These are phyloP conservation scores for Psittacula cyanocephala DNA, from an alignment of 2,113 vertebrate species.

Conservation along the genomic window DNA sequence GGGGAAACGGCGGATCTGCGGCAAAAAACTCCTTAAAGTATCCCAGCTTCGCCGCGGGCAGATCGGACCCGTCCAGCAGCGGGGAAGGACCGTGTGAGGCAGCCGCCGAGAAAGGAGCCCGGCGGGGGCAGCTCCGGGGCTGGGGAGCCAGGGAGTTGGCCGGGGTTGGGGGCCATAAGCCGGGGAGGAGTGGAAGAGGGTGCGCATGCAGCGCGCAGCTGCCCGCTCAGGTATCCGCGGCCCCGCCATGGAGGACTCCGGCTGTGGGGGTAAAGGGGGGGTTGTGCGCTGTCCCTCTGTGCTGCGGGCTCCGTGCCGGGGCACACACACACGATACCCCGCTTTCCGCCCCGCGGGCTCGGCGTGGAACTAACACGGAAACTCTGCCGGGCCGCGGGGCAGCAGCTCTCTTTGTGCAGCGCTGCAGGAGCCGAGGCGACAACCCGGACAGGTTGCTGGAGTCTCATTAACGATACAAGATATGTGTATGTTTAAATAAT, in stretches of 20 bases:
- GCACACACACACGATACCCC: not conserved
- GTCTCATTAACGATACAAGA: slow-evolving; percentile 1
- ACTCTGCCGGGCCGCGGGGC: not conserved
- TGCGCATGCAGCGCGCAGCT: not conserved
- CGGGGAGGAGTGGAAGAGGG: not conserved
- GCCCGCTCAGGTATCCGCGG: not conserved
- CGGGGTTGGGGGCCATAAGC: not conserved
- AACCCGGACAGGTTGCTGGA: slow-evolving; percentile 23
- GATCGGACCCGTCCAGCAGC: not conserved
- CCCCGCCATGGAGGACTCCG: not conserved
- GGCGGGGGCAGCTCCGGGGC: not conserved
- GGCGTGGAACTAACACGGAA: not conserved
- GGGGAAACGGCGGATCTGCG: not conserved
- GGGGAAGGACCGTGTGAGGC: not conserved
- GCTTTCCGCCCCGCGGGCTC: not conserved
- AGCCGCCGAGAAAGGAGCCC: too few species aligned
- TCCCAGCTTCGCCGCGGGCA: not conserved
- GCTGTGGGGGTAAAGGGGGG: not conserved
- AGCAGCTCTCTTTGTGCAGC: not conserved
- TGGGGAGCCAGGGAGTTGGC: not conserved
- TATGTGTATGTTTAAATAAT: slow-evolving; percentile 2
- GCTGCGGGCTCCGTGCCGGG: not conserved
- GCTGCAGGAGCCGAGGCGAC: not conserved
- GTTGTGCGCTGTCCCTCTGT: not conserved
- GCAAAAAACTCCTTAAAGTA: not conserved